Evolutionary conservation across 1,140 invertebrate species (phyloP).

Genomic region (Listronotus bonariensis): DNA sequence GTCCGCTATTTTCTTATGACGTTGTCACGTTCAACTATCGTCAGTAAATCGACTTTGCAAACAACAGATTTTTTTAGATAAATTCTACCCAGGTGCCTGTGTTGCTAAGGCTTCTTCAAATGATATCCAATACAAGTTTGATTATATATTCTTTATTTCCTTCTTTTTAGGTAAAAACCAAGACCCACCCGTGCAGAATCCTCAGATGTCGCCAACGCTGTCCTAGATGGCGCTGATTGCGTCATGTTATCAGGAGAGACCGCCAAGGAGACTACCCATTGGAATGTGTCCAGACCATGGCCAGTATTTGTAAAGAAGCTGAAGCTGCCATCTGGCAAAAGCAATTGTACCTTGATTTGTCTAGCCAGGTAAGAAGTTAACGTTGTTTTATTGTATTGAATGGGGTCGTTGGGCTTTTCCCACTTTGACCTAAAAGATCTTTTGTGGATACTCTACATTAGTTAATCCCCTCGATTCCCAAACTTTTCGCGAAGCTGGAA

Average conservation of each 20-base stretch:
- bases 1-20: too few species aligned
- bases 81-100: too few species aligned
- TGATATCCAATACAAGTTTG: too few species aligned
- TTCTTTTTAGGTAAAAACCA: constrained; percentile 81
- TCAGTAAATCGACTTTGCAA: too few species aligned
- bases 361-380: constrained; percentile 61
- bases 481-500: too few species aligned
- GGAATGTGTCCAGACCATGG: constrained; percentile 93
- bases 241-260: constrained; percentile 99
- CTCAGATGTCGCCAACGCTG: constrained; percentile 97
- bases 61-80: too few species aligned
- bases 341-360: constrained; percentile 88
- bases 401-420: background rate
- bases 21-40: too few species aligned
- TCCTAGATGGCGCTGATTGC: constrained; percentile 96
- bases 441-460: too few species aligned
- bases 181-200: constrained; percentile 94
- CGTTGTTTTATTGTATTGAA: background rate
- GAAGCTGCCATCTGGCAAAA: constrained; percentile 97
- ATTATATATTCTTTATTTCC: too few species aligned
- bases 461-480: too few species aligned
- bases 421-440: too few species aligned
- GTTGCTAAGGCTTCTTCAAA: too few species aligned
- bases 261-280: constrained; percentile 95
- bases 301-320: constrained; percentile 96